These are phyloP conservation scores for Pterostichus madidus DNA, from an alignment of 2,888 invertebrate genomes.

Conservation along the genomic window DNA sequence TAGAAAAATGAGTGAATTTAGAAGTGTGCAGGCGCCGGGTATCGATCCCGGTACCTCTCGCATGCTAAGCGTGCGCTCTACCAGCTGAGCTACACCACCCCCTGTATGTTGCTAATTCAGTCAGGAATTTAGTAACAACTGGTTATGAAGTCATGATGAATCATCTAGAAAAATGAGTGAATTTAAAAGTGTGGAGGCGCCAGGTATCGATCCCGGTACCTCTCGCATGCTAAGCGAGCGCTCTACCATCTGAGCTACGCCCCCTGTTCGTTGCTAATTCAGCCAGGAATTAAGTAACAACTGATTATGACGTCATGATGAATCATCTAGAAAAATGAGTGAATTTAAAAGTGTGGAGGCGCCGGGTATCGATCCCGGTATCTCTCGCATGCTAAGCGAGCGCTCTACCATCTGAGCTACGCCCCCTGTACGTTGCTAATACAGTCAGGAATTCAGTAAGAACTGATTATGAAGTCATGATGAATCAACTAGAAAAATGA, in stretches of 20 bases:
- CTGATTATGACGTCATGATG: no score
- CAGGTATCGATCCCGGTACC: conserved; percentile 80
- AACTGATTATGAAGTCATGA: no score
- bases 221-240: conserved; percentile 81
- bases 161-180: no score
- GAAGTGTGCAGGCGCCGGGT: conserved; percentile 75
- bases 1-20: conserved; percentile 56
- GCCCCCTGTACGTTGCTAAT: conserved; percentile 68
- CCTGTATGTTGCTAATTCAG: no score
- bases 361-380: conserved; percentile 80
- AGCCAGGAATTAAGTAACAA: no score
- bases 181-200: conserved; percentile 74
- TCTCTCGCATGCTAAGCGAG: conserved; percentile 81
- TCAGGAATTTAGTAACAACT: no score
- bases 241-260: conserved; percentile 80
- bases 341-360: conserved; percentile 74
- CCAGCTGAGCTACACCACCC: conserved; percentile 81
- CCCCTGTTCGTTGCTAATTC: conserved; percentile 66
- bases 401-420: conserved; percentile 81
- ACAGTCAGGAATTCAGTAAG: no score
- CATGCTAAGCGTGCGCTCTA: conserved; percentile 81
- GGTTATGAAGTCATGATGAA: no score
- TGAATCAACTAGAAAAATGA: no score
- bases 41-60: conserved; percentile 81
- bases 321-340: no score